phyloP scores from a whole-genome alignment of 23 tunicate species.

The Diplosoma virens region DNA sequence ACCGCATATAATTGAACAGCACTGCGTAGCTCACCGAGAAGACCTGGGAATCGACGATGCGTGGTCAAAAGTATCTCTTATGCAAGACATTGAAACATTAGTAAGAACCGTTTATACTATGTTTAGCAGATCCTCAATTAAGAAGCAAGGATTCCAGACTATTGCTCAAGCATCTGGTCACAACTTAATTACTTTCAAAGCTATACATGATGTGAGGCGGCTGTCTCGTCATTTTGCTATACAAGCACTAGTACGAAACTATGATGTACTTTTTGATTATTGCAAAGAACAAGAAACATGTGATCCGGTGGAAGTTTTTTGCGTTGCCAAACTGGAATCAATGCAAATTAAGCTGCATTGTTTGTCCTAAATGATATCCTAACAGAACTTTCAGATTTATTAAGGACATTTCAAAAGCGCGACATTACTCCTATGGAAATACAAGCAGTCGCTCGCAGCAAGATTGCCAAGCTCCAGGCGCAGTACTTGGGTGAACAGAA shows the following conservation, averaged over 20 bases:
- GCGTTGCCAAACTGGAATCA: slow-evolving; percentile 46
- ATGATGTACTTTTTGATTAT: slow-evolving; percentile 26
- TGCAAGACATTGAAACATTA: slow-evolving; percentile 37
- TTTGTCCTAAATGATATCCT: slow-evolving; percentile 33
- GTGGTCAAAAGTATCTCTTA: slow-evolving; percentile 37
- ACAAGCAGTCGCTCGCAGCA: slow-evolving; percentile 39
- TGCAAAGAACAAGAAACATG: slow-evolving; percentile 35
- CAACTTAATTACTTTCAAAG: too few relatives aligned
- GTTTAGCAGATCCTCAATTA: not conserved
- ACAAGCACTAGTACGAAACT: slow-evolving; percentile 38
- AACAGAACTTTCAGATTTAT: slow-evolving; percentile 39
- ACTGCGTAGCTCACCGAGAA: slow-evolving; percentile 41
- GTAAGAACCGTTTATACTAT: slow-evolving; percentile 18
- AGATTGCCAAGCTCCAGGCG: slow-evolving; percentile 12
- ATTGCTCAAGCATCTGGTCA: too few relatives aligned
- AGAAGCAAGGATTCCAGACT: too few relatives aligned
- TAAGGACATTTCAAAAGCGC: too few relatives aligned
- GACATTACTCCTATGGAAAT: slow-evolving; percentile 32
- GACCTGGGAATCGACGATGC: slow-evolving; percentile 45
- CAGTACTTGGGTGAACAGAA: slow-evolving; percentile 32
- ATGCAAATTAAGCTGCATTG: slow-evolving; percentile 21
- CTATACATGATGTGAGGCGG: slow-evolving; percentile 46
- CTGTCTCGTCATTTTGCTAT: slow-evolving; percentile 48
- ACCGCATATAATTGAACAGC: slow-evolving; percentile 38
- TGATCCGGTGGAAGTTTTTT: slow-evolving; percentile 35